Conservation (phyloP, 2,797 vertebrate species). For the Austrolebias charrua region DNA sequence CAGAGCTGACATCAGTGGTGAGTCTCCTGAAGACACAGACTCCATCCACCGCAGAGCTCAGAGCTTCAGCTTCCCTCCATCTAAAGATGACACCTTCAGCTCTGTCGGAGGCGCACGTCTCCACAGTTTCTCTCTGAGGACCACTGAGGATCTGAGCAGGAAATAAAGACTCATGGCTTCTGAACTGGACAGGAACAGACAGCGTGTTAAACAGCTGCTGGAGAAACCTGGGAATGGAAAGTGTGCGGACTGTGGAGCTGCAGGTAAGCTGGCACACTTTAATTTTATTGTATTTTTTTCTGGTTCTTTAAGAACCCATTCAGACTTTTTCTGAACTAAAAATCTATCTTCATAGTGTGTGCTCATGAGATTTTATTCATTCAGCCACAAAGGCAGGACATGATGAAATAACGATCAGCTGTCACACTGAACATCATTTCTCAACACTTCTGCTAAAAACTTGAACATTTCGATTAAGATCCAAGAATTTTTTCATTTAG, state of each 20-base stretch:
- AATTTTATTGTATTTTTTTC: neutral
- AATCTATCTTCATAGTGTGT: too few species aligned
- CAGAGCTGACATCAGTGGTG: too few species aligned
- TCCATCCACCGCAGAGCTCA: slow-evolving; percentile 1
- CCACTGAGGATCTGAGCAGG: neutral
- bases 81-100: neutral
- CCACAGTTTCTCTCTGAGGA: neutral
- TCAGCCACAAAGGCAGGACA: too few species aligned
- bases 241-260: slow-evolving; percentile 71
- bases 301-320: too few species aligned
- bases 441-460: too few species aligned
- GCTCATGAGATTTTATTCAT: too few species aligned
- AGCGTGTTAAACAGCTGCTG: slow-evolving; percentile 54
- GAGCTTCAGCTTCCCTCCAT: neutral
- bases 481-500: too few species aligned
- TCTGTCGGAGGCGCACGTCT: neutral
- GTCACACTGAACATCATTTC: too few species aligned
- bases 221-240: slow-evolving; percentile 61
- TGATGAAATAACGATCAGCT: too few species aligned
- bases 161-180: slow-evolving; percentile 36
- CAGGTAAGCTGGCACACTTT: slow-evolving; percentile 53
- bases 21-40: neutral
- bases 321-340: neutral
- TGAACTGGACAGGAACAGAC: slow-evolving; percentile 43
- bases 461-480: too few species aligned